phyloP scores from a whole-genome alignment of 2,113 vertebrate species.

The Fregata magnificens region DNA sequence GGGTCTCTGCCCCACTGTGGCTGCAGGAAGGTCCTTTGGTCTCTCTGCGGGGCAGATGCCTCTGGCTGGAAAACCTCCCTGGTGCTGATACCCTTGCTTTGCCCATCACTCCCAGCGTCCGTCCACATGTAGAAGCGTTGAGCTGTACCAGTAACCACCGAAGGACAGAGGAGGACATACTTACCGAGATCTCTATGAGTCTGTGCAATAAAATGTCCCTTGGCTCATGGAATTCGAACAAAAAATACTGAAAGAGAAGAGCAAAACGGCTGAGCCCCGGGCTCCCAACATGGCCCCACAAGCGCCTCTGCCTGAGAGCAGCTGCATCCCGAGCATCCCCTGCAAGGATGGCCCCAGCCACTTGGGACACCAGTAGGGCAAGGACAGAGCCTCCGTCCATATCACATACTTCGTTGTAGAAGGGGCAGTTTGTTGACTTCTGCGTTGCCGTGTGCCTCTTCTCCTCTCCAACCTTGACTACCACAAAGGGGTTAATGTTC shows the following conservation, averaged over 20 bases:
- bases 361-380: accelerated
- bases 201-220: constrained; percentile 85
- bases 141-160: not conserved
- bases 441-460: constrained; percentile 83
- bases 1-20: not conserved
- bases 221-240: constrained; percentile 90
- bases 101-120: not conserved
- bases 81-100: not conserved
- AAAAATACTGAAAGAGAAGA: constrained; percentile 84
- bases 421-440: constrained; percentile 88
- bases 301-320: not conserved
- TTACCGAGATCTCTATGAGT: constrained; percentile 88
- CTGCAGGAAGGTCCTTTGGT: not conserved
- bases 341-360: not conserved
- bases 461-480: constrained; percentile 83
- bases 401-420: constrained; percentile 80
- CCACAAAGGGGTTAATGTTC: constrained; percentile 92
- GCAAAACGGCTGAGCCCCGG: not conserved
- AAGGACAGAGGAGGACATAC: not conserved
- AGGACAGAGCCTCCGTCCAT: not conserved
- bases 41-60: not conserved
- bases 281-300: not conserved
- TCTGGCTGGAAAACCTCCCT: not conserved
- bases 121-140: accelerated
- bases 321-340: not conserved